Evolutionary conservation across 2,113 vertebrate genomes (phyloP).

Genomic region (Rhombomys opimus): DNA sequence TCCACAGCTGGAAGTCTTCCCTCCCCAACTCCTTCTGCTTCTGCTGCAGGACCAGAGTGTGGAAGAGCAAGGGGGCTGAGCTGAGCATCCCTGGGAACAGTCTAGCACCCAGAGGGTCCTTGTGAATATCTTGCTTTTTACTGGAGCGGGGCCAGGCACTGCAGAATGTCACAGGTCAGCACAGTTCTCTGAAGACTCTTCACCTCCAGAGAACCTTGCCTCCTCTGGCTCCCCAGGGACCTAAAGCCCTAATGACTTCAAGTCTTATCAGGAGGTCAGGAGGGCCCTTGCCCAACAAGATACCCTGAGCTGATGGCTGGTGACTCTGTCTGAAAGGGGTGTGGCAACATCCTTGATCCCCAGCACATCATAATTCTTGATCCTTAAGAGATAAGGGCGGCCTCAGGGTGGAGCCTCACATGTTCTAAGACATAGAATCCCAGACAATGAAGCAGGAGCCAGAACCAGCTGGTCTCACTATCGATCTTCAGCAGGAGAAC

Average conservation of each 20-base stretch:
- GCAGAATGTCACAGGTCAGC: not conserved
- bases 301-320: not conserved
- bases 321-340: not conserved
- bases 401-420: not conserved
- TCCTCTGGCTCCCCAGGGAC: not conserved
- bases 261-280: not conserved
- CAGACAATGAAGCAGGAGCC: not conserved
- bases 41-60: not conserved
- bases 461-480: conserved; percentile 86
- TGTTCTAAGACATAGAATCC: not conserved
- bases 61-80: not conserved
- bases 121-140: not conserved
- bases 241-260: not conserved
- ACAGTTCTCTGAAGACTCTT: not conserved
- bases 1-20: not conserved
- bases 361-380: not conserved
- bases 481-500: conserved; percentile 92
- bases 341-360: not conserved
- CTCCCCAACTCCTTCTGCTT: not conserved
- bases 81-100: not conserved
- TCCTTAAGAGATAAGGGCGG: not conserved
- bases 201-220: not conserved
- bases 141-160: not conserved
- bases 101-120: not conserved
- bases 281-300: not conserved